Conservation (phyloP, 2,797 vertebrate genomes). For the Gambelia wislizenii region DNA sequence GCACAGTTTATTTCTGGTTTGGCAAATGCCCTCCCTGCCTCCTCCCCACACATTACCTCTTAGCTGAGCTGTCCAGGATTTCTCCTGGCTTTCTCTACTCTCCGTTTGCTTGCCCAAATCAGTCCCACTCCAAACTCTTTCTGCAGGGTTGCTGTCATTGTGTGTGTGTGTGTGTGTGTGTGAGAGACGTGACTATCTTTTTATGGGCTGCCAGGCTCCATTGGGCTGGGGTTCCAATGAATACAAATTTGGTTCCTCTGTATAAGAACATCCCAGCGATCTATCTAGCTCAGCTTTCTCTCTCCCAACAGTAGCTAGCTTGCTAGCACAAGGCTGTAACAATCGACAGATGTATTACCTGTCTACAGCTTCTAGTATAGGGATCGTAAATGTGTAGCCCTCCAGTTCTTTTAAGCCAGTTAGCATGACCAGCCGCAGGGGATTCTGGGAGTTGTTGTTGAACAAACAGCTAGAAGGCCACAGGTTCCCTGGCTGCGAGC, state of each 20-base stretch:
- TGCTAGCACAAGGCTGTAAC: neutral
- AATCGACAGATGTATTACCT: neutral
- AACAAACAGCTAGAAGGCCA: neutral
- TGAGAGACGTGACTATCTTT: no score
- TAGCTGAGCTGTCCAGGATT: constrained; percentile 48
- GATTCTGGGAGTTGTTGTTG: neutral
- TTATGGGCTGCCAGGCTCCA: neutral
- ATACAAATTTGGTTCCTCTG: neutral
- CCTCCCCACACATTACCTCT: constrained; percentile 27
- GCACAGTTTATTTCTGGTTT: constrained; percentile 72
- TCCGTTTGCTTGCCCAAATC: neutral
- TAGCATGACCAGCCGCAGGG: neutral
- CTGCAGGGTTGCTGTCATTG: neutral
- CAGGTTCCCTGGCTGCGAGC: no score
- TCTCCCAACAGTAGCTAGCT: neutral
- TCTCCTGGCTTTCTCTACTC: constrained; percentile 7
- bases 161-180: rapidly evolving
- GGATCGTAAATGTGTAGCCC: no score
- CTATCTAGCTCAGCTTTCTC: neutral
- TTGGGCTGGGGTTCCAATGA: no score
- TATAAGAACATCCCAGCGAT: neutral
- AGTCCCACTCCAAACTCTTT: constrained; percentile 8
- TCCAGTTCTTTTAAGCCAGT: neutral
- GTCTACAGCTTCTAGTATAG: neutral
- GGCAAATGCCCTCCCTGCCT: constrained; percentile 15